phyloP scores from a whole-genome alignment of 1,140 invertebrate genomes.

The Drosophila parabipectinata region DNA sequence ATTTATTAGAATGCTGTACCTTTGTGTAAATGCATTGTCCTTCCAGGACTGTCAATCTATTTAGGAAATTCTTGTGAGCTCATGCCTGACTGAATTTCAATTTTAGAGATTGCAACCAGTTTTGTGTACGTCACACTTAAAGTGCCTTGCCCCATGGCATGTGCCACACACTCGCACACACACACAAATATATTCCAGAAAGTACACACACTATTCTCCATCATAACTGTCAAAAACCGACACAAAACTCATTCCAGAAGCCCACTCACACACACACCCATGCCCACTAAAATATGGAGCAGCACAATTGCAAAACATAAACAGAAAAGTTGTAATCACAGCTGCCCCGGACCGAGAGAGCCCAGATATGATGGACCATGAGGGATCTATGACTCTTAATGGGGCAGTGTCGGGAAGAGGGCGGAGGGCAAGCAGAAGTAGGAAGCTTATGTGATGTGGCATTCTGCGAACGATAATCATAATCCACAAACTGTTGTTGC shows the following conservation, averaged over 20 bases:
- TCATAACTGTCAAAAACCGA: constrained; percentile 79
- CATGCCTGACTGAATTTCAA: constrained; percentile 58
- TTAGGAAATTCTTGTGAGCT: neutral
- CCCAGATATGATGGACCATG: constrained; percentile 45
- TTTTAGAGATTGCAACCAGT: constrained; percentile 58
- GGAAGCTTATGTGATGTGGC: neutral
- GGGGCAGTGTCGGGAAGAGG: neutral
- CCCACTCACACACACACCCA: constrained; percentile 6
- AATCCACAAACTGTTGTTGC: constrained; percentile 50
- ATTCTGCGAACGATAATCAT: constrained; percentile 36
- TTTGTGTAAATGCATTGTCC: neutral
- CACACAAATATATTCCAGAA: constrained; percentile 7
- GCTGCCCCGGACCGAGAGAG: constrained; percentile 65
- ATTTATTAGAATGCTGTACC: neutral
- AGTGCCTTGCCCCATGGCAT: constrained; percentile 64
- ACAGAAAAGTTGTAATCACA: constrained; percentile 80
- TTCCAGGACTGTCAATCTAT: neutral
- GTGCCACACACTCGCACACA: constrained; percentile 21
- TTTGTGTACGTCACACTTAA: constrained; percentile 56
- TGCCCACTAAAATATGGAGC: constrained; percentile 7
- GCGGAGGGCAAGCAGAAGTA: neutral
- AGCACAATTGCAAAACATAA: constrained; percentile 75
- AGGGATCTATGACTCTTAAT: constrained; percentile 24
- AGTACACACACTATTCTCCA: constrained; percentile 59
- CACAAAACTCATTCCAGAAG: constrained; percentile 62